Base-by-base conservation (phyloP, 2,113 vertebrate genomes). In the Martes martes region DNA sequence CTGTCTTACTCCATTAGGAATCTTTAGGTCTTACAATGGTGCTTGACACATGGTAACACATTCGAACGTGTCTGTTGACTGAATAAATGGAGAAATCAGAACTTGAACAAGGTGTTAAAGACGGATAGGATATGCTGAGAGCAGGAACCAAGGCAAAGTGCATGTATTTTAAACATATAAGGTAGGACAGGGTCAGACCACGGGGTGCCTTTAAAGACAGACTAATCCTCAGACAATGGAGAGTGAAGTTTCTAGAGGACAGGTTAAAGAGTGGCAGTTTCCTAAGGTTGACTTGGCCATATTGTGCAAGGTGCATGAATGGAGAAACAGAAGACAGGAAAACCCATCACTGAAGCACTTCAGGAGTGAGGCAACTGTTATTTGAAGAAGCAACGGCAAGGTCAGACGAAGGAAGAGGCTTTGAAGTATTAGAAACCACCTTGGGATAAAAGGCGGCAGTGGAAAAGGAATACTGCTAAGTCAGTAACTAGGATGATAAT, bases 41-140 rank as follows among this genome's bases (percentile, higher is more conserved):
- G 21, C 21, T 89, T 94, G 65, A 9, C 61, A 90, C n/a, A 61
- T 23, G 18, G 47, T 52, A 91, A 95, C 7, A 86, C 55, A 83
- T 47, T 83, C 33, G 80, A 92, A 92, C 16, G 18, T 55, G 92
- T 52, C 76, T 90, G 79, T 36, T 95, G 59, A 89, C 3, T 74
- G 50, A 86, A 10, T 78, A 36, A 95, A 95, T 57, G 95, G 74
- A 95, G 59, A 95, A 52, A 42, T 84, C 39, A 92, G 26, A 63
- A 88, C 47, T 78, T 93, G 69, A 96, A 88, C 26, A 47, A 88
- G 50, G 59, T 86, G 23, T 92, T 92, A 83, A 90, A 81, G 69
- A 88, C 39, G 11, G 83, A 71, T 1, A 80, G 23, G 31, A 45
- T 61, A 83, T 52, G 14, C 19, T 24, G 31, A 94, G 55, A 86